These are phyloP conservation scores for Drosophila kanapiae DNA, from an alignment of 1,140 invertebrate genomes.

Conservation along the genomic window DNA sequence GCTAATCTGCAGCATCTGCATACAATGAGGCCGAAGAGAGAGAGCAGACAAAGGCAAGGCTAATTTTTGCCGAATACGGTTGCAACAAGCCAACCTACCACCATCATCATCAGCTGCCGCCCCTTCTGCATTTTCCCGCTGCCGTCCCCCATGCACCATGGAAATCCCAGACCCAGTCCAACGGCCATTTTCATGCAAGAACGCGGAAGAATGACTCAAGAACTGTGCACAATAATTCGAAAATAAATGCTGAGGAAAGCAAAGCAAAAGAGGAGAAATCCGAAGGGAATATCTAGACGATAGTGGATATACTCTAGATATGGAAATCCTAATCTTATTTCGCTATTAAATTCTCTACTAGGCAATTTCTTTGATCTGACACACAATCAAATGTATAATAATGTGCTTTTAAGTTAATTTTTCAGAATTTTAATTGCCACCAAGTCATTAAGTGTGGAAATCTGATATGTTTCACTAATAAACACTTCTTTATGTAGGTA, in stretches of 20 bases:
- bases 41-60: constrained; percentile 55
- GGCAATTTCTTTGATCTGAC: not conserved
- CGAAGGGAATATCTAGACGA: not conserved
- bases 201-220: constrained; percentile 83
- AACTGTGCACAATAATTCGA: constrained; percentile 77
- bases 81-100: constrained; percentile 18
- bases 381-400: not conserved
- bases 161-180: constrained; percentile 49
- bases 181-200: constrained; percentile 76
- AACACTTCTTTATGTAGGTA: constrained; percentile 7
- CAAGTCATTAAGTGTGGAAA: not conserved
- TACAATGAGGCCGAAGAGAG: constrained; percentile 47
- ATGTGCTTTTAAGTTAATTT: not conserved
- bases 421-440: not conserved
- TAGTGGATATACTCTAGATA: constrained; percentile 2
- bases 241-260: constrained; percentile 77
- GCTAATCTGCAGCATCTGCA: constrained; percentile 60
- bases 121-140: constrained; percentile 16
- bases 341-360: not conserved
- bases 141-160: not conserved
- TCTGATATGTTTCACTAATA: not conserved
- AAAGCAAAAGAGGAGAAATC: constrained; percentile 16
- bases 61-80: constrained; percentile 76
- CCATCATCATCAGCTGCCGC: constrained; percentile 34
- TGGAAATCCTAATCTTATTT: not conserved